Evolutionary conservation across 2,888 invertebrate species (phyloP), one percentile per base, ranked within the genome.

Genomic region (Acronicta psi): DNA sequence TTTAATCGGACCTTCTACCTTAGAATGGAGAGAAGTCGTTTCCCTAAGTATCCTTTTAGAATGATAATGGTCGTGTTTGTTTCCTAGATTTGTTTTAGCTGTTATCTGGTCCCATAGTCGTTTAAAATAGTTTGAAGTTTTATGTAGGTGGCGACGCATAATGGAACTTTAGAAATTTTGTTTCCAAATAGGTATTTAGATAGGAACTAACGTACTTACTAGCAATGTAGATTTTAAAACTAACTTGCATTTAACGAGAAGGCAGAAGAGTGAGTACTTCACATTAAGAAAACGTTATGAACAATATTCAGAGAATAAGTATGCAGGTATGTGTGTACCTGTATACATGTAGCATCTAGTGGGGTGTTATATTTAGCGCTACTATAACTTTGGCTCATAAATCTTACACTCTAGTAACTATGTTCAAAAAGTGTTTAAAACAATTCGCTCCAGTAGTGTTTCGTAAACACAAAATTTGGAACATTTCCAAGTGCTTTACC

Each of bases 401-500:
- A 69, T 71, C 59, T 59, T 59, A 18, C 20, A 44, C 34, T 36
- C 23, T 37, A 42, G 18, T 42, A 53, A 25, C 43, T 66, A 59
- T 52, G 54, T 55, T 53, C 18, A 51, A 59, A 59, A 47, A 50
- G 51, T 58, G 50, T 54, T 53, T 60, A 62, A 25, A 59, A 41
- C 18, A 36, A 57, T 70, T 65, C 14, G 46, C 66, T 60, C 20
- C 31, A 18, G 17, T 51, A 54, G 45, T 61, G 43, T 61, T 74
- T 63, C 42, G 66, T 68, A 73, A 70, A 66, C 61, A 66, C 44
- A 41, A 57, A 59, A 69, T 64, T 73, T 73, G 73, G 70, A 66
- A 69, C 51, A 43, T 46, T 58, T 62, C 71, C 75, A 75, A 75
- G 41, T 41, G 57, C 42, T 59, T 63, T 62, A 61, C 63, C 47